Percentiles rank a stretch among this genome's conserved stretches.
Evolutionary conservation across 2,113 vertebrate species (phyloP).

Genomic region (Candoia aspera): DNA sequence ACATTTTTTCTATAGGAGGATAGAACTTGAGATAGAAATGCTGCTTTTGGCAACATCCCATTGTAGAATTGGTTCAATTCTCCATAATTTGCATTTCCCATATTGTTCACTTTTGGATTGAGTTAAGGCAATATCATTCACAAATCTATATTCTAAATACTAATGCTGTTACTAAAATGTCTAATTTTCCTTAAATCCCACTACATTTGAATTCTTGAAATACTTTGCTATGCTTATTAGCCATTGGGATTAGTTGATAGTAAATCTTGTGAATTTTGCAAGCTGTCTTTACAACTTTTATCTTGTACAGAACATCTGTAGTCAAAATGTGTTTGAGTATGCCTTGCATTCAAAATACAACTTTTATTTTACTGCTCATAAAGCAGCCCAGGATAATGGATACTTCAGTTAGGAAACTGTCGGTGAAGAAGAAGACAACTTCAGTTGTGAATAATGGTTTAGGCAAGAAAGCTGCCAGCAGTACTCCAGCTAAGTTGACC

Average conservation of each 20-base stretch:
- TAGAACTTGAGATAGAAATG: background rate
- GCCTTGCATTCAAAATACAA: constrained; percentile 46
- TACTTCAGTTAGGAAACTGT: constrained; percentile 73
- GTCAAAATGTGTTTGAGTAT: constrained; percentile 40
- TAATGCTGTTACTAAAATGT: background rate
- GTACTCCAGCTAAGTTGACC: constrained; percentile 71
- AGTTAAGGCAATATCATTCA: background rate
- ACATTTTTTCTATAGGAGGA: too few relatives aligned
- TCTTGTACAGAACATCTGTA: constrained; percentile 16
- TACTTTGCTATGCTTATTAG: background rate
- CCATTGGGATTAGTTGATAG: constrained; percentile 14
- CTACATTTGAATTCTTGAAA: constrained; percentile 12
- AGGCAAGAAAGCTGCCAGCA: constrained; percentile 69
- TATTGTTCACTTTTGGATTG: too few relatives aligned
- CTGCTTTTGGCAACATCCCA: background rate
- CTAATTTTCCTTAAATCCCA: constrained; percentile 11
- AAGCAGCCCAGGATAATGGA: constrained; percentile 79
- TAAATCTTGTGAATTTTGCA: constrained; percentile 29
- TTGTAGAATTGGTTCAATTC: background rate
- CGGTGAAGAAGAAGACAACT: constrained; percentile 72
- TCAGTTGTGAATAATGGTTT: constrained; percentile 68
- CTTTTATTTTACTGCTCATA: constrained; percentile 72
- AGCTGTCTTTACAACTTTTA: constrained; percentile 25
- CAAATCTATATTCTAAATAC: background rate
- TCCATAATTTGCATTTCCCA: too few relatives aligned